Percentiles rank a stretch among this genome's conserved stretches.
phyloP scores from a whole-genome alignment of 1,140 invertebrate genomes.

The Drosophila nebulosa region DNA sequence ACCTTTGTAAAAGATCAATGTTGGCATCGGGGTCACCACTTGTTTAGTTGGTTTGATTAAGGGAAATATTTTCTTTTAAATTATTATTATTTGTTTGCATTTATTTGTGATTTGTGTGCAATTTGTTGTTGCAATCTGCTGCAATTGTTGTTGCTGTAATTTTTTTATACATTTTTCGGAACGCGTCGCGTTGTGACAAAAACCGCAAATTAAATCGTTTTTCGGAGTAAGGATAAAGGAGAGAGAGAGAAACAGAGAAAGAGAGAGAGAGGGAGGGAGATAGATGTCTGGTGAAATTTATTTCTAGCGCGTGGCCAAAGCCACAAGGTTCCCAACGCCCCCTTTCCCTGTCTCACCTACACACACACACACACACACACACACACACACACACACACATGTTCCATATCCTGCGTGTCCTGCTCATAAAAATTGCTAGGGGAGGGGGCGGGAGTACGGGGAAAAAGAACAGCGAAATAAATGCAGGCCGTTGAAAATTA shows the following conservation, averaged over 20 bases:
- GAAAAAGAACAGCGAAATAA: slow-evolving; percentile 5
- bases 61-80: too few species aligned
- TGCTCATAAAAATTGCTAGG: slow-evolving; percentile 1
- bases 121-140: slow-evolving; percentile 23
- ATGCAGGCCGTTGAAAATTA: slow-evolving; percentile 43
- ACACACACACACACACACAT: slow-evolving; percentile 8
- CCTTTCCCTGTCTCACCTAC: neutral
- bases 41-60: too few species aligned
- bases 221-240: too few species aligned
- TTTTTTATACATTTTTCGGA: slow-evolving; percentile 65
- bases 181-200: slow-evolving; percentile 47
- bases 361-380: slow-evolving; percentile 9
- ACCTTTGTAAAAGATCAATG: too few species aligned
- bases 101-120: slow-evolving; percentile 38
- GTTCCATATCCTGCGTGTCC: slow-evolving; percentile 1
- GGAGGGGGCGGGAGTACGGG: neutral
- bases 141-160: slow-evolving; percentile 33
- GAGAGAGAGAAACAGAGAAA: too few species aligned
- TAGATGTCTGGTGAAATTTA: slow-evolving; percentile 56
- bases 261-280: too few species aligned
- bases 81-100: neutral
- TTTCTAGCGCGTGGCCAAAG: slow-evolving; percentile 57
- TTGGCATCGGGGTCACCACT: too few species aligned
- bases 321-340: slow-evolving; percentile 29
- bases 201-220: slow-evolving; percentile 77